Base-by-base conservation (phyloP, 2,888 invertebrate genomes). In the Andrena hattorfiana region DNA sequence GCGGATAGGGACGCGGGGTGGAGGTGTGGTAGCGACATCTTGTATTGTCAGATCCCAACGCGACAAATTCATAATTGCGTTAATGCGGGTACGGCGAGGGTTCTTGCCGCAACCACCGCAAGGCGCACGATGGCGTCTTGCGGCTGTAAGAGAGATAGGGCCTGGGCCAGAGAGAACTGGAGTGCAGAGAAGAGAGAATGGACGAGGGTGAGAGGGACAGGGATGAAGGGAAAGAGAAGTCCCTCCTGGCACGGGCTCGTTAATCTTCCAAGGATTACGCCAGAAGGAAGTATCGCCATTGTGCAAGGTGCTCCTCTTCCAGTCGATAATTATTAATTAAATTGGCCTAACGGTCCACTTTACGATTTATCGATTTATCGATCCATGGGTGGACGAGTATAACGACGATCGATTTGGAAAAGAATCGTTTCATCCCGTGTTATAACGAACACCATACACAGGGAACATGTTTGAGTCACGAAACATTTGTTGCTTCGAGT, bases 21-120 rank as follows among this genome's bases (percentile, higher is more conserved):
- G 84, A 74, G 80, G 87, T 89, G 88, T 86, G 87, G 87, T 84
- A 87, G 92, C 92, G 90, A 92, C 94, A 93, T 93, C 93, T 93
- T 94, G 94, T 94, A 93, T 93, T 93, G 94, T 93, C 93, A 93
- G 92, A 91, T 92, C 91, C 91, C 91, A 90, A 89, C 91, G 92
- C 93, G 93, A 93, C 92, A 93, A 93, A 94, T 94, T 94, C 92
- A 93, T 94, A 94, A 93, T 93, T 93, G 91, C 93, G 92, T 93
- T 93, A 92, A 93, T 93, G 92, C 91, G 91, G 91, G 90, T 89
- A 91, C 89, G 89, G 87, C 87, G 88, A 88, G 88, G 88, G 87
- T 87, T 88, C 89, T 90, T 86, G 89, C 91, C 92, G 86, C 91
- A 91, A 85, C 87, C 87, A 92, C 93, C 93, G 88, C 92, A 92